A percentile compares a stretch with the other conserved stretches of the same genome.
Evolutionary conservation across 1,140 invertebrate genomes (phyloP).

Genomic region (Acromyrmex heyeri): DNA sequence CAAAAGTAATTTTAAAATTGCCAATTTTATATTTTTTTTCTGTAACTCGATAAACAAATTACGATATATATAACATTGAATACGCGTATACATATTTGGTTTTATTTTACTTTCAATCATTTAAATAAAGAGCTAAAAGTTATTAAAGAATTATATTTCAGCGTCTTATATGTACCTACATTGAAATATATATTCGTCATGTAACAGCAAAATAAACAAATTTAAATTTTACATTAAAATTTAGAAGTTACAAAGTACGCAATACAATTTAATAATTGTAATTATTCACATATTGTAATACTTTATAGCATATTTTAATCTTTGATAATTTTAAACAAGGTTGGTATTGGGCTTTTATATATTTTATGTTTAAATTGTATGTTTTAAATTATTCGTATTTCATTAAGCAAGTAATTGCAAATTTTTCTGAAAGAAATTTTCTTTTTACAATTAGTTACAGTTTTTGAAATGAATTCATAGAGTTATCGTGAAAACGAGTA

Average conservation of each 20-base stretch:
- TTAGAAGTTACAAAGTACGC: background rate
- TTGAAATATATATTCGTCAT: background rate
- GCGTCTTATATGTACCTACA: background rate
- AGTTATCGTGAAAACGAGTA: background rate
- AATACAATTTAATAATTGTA: background rate
- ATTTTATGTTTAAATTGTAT: background rate
- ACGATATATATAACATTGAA: background rate
- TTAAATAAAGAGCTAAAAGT: background rate
- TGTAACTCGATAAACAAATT: background rate
- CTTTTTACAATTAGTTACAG: background rate
- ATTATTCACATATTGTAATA: background rate
- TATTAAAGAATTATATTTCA: background rate
- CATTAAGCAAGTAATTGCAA: background rate
- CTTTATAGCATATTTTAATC: background rate
- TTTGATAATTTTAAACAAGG: background rate
- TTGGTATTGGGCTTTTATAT: background rate
- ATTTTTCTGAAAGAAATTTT: background rate
- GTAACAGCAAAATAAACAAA: slow-evolving; percentile 18
- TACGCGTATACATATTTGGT: background rate
- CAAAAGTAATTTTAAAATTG: background rate
- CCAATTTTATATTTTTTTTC: background rate
- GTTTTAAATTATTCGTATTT: background rate
- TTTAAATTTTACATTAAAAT: background rate
- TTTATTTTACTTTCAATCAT: background rate
- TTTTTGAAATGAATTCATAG: background rate